These are phyloP conservation scores for Drosophila willistoni DNA, from an alignment of 1,140 invertebrate genomes.

Conservation along the genomic window DNA sequence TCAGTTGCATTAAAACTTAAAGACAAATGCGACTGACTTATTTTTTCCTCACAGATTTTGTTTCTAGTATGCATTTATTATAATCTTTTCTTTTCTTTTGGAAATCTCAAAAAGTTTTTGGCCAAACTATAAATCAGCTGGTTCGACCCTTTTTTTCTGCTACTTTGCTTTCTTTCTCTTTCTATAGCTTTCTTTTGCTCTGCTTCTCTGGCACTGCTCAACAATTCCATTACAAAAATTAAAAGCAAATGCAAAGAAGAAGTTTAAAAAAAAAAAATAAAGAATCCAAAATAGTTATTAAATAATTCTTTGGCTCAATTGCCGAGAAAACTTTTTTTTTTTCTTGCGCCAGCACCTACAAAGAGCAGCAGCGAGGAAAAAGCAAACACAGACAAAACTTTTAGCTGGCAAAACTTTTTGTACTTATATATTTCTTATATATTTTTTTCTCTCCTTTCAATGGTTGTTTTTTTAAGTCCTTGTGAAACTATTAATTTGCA, in stretches of 20 bases:
- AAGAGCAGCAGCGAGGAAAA: conserved; percentile 34
- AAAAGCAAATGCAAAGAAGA: conserved; percentile 67
- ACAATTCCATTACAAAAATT: conserved; percentile 76
- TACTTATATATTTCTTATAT: conserved; percentile 16
- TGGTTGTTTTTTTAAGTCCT: conserved; percentile 30
- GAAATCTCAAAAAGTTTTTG: conserved; percentile 49
- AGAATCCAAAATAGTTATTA: conserved; percentile 71
- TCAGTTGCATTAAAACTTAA: conserved; percentile 55
- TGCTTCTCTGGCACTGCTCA: conserved; percentile 25
- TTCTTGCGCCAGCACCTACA: conserved; percentile 55
- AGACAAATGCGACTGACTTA: conserved; percentile 47
- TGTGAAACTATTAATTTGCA: conserved; percentile 68
- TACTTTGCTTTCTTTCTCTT: not conserved
- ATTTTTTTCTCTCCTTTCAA: conserved; percentile 12
- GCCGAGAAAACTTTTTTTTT: conserved; percentile 54
- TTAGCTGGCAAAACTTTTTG: conserved; percentile 33
- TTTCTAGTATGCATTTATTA: conserved; percentile 23
- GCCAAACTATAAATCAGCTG: conserved; percentile 59
- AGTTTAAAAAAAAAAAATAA: conserved; percentile 42
- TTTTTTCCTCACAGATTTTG: conserved; percentile 11
- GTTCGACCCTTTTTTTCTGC: conserved; percentile 2
- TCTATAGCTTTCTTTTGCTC: not conserved
- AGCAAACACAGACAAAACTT: conserved; percentile 45
- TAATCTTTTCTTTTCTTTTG: not conserved
- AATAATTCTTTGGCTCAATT: conserved; percentile 76